These are phyloP conservation scores for Drosophila tristis DNA, from an alignment of 1,140 invertebrate species.

Conservation along the genomic window DNA sequence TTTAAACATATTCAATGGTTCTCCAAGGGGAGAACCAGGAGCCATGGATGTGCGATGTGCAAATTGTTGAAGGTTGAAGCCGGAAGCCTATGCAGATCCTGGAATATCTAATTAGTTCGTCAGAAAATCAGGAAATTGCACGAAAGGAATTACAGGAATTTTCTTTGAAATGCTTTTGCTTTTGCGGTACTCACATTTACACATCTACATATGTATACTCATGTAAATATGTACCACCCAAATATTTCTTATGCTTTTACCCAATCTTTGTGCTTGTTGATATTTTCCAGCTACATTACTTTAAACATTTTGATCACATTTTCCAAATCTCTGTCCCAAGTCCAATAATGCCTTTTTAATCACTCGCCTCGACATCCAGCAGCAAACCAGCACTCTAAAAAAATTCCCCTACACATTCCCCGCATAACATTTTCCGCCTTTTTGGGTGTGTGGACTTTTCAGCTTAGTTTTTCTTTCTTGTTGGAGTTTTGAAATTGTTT, in stretches of 20 bases:
- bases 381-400: not conserved
- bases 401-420: constrained; percentile 36
- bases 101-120: no score
- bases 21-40: not conserved
- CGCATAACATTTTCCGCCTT: no score
- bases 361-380: constrained; percentile 4
- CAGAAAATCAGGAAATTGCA: no score
- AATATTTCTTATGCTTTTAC: not conserved
- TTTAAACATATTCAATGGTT: constrained; percentile 28
- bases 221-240: not conserved
- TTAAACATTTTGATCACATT: constrained; percentile 26
- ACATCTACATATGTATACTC: no score
- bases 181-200: no score
- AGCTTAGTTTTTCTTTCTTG: constrained; percentile 10
- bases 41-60: not conserved
- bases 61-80: not conserved
- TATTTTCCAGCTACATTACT: constrained; percentile 18
- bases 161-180: no score
- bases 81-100: no score
- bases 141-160: no score
- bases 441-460: no score
- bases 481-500: constrained; percentile 33
- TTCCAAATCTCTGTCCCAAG: not conserved
- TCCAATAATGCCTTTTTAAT: constrained; percentile 28
- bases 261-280: not conserved